These are phyloP conservation scores for Apoda limacodes DNA, from an alignment of 2,888 invertebrate species.

Conservation along the genomic window DNA sequence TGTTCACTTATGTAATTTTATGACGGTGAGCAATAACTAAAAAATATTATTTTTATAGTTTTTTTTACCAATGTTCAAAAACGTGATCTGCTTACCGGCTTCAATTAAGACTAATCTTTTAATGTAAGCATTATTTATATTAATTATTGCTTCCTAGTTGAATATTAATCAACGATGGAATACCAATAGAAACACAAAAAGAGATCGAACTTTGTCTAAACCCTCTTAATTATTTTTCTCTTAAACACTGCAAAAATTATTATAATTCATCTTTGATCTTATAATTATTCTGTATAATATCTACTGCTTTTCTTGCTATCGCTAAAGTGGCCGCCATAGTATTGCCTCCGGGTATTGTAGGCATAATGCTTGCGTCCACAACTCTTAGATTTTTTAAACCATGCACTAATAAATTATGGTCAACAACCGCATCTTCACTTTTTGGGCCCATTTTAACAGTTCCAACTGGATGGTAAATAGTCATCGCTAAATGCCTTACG, in stretches of 20 bases:
- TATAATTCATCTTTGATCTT: constrained; percentile 29
- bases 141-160: too few species aligned
- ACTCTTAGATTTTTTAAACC: constrained; percentile 65
- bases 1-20: too few species aligned
- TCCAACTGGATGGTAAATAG: constrained; percentile 76
- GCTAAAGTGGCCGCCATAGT: constrained; percentile 67
- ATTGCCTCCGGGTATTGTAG: constrained; percentile 64
- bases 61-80: too few species aligned
- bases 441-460: constrained; percentile 76
- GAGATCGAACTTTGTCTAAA: neutral
- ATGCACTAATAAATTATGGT: constrained; percentile 54
- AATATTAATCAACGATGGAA: too few species aligned
- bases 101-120: too few species aligned
- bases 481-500: constrained; percentile 59
- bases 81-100: too few species aligned
- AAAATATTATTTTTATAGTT: too few species aligned
- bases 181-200: neutral
- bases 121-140: too few species aligned
- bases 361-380: constrained; percentile 65
- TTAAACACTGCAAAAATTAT: constrained; percentile 5
- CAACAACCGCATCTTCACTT: constrained; percentile 61
- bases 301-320: constrained; percentile 59
- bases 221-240: neutral
- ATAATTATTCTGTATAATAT: constrained; percentile 43
- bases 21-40: too few species aligned